These are phyloP conservation scores for Zygogramma bicolorata DNA, from an alignment of 2,888 invertebrate species.

Conservation along the genomic window DNA sequence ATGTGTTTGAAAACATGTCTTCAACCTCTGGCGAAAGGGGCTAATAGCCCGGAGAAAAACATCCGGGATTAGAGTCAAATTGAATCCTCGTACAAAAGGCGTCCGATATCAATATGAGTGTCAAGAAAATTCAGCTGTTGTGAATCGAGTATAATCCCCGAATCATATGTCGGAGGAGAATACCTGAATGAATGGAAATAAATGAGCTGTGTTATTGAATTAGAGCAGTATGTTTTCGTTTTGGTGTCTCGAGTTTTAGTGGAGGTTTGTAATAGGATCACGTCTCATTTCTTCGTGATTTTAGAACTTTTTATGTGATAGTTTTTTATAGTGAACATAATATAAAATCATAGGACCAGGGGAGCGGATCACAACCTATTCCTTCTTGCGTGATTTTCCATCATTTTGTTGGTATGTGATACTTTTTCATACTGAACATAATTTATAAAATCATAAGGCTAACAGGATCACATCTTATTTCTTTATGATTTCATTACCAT, in stretches of 20 bases:
- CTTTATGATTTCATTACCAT: no score
- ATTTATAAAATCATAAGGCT: no score
- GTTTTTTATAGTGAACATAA: no score
- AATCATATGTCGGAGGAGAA: slow-evolving; percentile 7
- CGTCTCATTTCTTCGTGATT: no score
- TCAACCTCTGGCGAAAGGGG: slow-evolving; percentile 46
- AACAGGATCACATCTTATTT: no score
- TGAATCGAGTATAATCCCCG: slow-evolving; percentile 18
- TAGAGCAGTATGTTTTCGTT: neutral
- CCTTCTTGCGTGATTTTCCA: no score
- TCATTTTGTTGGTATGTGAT: no score
- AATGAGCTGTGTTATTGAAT: slow-evolving; percentile 6
- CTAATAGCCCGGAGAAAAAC: slow-evolving; percentile 54
- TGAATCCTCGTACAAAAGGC: slow-evolving; percentile 51
- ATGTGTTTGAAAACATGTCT: slow-evolving; percentile 55
- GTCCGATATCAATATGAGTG: slow-evolving; percentile 49
- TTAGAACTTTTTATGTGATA: no score
- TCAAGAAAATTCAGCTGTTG: slow-evolving; percentile 26
- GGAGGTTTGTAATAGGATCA: no score
- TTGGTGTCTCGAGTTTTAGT: neutral
- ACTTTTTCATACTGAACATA: no score
- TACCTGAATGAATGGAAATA: neutral
- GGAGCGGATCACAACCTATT: no score
- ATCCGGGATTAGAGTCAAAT: slow-evolving; percentile 56
- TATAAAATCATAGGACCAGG: no score